Conservation (phyloP, 2,888 invertebrate species). For the Pyrrhia umbra region DNA sequence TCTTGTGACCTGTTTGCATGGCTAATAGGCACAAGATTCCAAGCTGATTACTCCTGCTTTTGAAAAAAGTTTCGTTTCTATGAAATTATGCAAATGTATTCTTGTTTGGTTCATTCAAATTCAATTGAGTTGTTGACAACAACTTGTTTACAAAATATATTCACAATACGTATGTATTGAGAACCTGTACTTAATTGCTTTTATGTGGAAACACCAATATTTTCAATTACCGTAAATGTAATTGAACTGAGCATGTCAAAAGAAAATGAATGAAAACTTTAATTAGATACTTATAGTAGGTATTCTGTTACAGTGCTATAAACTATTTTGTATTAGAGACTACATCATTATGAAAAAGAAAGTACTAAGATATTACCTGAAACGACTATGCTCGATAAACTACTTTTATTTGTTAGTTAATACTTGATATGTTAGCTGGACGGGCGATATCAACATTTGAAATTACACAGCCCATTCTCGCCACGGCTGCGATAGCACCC, state of each 20-base stretch:
- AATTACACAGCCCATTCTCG: slow-evolving; percentile 4
- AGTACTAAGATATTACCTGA: slow-evolving; percentile 20
- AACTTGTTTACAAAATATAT: slow-evolving; percentile 18
- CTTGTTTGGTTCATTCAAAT: slow-evolving; percentile 7
- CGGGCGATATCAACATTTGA: slow-evolving; percentile 4
- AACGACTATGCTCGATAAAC: slow-evolving; percentile 4
- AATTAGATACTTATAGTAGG: background rate
- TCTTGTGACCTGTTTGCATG: slow-evolving; percentile 27
- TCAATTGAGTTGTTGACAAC: slow-evolving; percentile 1
- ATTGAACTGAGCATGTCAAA: background rate
- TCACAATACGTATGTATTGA: background rate
- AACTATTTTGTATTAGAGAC: background rate
- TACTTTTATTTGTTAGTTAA: slow-evolving; percentile 4
- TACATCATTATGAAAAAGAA: slow-evolving; percentile 5
- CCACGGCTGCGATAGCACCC: slow-evolving; percentile 12
- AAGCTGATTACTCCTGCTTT: slow-evolving; percentile 29
- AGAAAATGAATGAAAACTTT: slow-evolving; percentile 2
- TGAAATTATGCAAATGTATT: slow-evolving; percentile 32
- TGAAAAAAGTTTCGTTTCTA: slow-evolving; percentile 21
- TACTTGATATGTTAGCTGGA: background rate
- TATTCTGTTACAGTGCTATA: too few species aligned
- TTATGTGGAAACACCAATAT: background rate
- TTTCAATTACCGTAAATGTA: background rate
- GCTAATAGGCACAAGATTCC: slow-evolving; percentile 28
- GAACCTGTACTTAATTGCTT: background rate